A percentile compares a stretch with the other conserved stretches of the same genome.
phyloP scores from a whole-genome alignment of 1,140 invertebrate species.

The Brachionus rubens region DNA sequence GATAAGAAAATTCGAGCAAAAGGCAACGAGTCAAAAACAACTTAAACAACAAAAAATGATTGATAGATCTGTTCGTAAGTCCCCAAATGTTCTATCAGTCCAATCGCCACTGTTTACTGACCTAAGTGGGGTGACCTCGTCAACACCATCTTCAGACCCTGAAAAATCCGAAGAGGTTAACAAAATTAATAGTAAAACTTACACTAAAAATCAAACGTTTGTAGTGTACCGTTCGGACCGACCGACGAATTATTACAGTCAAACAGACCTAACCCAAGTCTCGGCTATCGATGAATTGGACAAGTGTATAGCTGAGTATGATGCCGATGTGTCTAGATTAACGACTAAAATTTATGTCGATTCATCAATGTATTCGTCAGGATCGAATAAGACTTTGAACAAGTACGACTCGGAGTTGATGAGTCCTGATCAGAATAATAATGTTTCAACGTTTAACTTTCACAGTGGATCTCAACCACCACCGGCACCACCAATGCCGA shows the following conservation, averaged over 20 bases:
- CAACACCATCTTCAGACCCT: not conserved
- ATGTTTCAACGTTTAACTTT: not conserved
- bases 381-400: not conserved
- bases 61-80: not conserved
- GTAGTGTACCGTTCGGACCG: no score
- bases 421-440: constrained; percentile 24
- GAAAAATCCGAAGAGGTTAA: not conserved
- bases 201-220: constrained; percentile 22
- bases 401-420: not conserved
- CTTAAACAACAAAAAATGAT: not conserved
- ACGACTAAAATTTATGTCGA: not conserved
- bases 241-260: not conserved
- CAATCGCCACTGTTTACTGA: constrained; percentile 8
- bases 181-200: not conserved
- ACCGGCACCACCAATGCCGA: not conserved
- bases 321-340: not conserved
- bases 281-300: constrained; percentile 32
- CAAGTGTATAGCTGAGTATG: constrained; percentile 24
- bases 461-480: not conserved
- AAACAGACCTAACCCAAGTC: not conserved
- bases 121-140: not conserved
- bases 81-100: not conserved
- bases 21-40: not conserved
- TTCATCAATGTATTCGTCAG: not conserved
- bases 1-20: constrained; percentile 1